phyloP scores from a whole-genome alignment of 2,113 vertebrate species.

The Harpagus bidentatus region DNA sequence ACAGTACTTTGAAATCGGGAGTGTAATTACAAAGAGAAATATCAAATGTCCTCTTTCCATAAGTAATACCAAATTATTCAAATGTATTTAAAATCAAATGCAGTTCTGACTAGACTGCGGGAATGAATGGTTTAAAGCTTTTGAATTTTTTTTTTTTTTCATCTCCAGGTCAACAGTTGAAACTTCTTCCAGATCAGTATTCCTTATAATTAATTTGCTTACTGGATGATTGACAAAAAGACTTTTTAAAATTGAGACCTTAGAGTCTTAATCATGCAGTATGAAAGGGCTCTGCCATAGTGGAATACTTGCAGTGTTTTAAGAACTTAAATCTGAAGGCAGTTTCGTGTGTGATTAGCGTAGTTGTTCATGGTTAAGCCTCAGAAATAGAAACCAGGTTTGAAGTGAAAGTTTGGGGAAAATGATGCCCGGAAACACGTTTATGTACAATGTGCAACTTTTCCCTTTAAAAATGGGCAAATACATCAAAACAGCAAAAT shows the following conservation, averaged over 20 bases:
- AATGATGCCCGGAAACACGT: background rate
- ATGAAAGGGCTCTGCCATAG: background rate
- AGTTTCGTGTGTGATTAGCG: background rate
- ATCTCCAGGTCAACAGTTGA: background rate
- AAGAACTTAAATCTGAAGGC: background rate
- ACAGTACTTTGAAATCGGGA: background rate
- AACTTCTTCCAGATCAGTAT: background rate
- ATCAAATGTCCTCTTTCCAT: background rate
- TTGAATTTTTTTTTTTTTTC: background rate
- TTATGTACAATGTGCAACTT: background rate
- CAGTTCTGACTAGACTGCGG: background rate
- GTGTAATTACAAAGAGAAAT: background rate
- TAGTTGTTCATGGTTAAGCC: background rate
- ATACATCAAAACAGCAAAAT: background rate
- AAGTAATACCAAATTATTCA: slow-evolving; percentile 44
- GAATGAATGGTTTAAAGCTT: background rate
- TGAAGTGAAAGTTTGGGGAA: background rate
- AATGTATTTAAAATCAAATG: slow-evolving; percentile 39
- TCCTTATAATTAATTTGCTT: background rate
- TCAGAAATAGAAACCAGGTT: background rate
- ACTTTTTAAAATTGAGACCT: background rate
- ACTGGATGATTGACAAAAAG: background rate
- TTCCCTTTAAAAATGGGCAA: background rate
- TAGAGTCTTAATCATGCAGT: background rate
- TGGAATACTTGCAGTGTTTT: background rate